Conservation (phyloP, 2,797 vertebrate species). For the Eulemur albifrons region DNA sequence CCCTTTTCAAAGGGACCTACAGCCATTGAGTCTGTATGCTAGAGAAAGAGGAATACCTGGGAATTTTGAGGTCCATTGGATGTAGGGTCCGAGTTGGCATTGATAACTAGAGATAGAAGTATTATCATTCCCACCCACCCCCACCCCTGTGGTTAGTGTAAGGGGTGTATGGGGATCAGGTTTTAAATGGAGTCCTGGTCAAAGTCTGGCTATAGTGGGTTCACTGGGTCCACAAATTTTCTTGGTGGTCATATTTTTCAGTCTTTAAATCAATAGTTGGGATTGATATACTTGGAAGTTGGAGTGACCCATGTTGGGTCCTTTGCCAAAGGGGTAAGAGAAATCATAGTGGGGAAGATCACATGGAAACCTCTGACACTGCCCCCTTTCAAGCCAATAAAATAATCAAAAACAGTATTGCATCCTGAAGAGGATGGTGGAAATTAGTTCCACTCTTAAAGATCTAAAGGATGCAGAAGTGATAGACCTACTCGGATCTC, state of each 20-base stretch:
- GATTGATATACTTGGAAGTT: not conserved
- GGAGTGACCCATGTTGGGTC: not conserved
- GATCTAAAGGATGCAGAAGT: not conserved
- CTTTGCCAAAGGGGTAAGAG: not conserved
- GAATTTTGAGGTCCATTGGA: not conserved
- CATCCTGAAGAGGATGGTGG: not conserved
- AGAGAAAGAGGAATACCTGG: not conserved
- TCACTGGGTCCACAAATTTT: not conserved
- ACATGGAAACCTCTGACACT: not conserved
- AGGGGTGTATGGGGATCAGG: not conserved
- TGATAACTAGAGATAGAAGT: not conserved
- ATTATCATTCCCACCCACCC: not conserved
- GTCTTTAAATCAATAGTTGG: not conserved
- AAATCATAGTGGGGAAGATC: not conserved
- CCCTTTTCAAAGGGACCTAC: not conserved
- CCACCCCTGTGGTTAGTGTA: fast-evolving
- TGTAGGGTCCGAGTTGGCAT: not conserved
- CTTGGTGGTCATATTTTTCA: not conserved
- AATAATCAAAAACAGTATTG: not conserved
- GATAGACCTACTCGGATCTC: not conserved
- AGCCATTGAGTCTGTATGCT: not conserved
- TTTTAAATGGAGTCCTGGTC: not conserved
- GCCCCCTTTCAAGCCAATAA: not conserved
- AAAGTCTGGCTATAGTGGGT: not conserved
- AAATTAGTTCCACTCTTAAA: not conserved